Evolutionary conservation across 2,888 invertebrate species (phyloP).

Genomic region (Clistopyga incitator): DNA sequence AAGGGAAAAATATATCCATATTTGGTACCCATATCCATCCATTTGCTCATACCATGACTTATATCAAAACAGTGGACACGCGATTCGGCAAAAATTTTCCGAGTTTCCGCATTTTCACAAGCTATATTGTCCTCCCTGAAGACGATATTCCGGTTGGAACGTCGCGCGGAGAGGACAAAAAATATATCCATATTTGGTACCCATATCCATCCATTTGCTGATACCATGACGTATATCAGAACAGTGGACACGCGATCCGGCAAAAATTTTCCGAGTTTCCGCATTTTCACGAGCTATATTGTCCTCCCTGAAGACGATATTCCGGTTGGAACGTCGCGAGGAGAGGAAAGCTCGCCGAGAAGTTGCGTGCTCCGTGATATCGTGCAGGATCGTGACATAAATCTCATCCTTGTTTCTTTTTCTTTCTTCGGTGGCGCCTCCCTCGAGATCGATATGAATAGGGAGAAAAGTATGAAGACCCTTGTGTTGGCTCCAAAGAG

Average conservation of each 20-base stretch:
- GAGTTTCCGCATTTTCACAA: no score
- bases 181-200: no score
- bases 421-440: constrained; percentile 13
- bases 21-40: no score
- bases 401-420: constrained; percentile 41
- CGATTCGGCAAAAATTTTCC: constrained; percentile 20
- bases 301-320: constrained; percentile 10
- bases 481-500: constrained; percentile 27
- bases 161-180: no score
- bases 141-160: no score
- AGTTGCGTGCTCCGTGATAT: constrained; percentile 35
- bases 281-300: background rate
- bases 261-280: constrained; percentile 14
- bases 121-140: no score
- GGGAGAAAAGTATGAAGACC: constrained; percentile 34
- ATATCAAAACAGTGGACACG: background rate
- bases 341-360: constrained; percentile 13
- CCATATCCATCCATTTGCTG: no score
- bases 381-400: constrained; percentile 43
- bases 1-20: no score
- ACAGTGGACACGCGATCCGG: constrained; percentile 1
- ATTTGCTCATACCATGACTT: no score
- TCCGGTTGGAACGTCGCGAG: background rate
- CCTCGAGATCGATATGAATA: constrained; percentile 47
- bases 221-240: no score